Base-by-base conservation (phyloP, 30 jellyfish, hydroid and myxozoan species). In the Turritopsis rubra region DNA sequence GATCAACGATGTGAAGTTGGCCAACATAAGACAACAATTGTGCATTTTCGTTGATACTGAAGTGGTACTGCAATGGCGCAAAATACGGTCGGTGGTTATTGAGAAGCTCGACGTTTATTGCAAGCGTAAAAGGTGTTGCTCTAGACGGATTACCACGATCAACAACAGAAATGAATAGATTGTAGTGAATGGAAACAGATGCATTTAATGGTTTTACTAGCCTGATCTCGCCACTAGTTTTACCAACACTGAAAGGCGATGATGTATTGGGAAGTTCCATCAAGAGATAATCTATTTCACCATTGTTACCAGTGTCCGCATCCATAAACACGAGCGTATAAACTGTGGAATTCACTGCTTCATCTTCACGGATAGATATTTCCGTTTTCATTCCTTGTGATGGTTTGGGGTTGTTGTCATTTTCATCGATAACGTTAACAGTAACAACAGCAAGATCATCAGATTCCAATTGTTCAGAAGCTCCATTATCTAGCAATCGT, bases 11-110 rank as follows among this genome's bases (percentile, higher is more conserved):
- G 9, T 52, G 89, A 3, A 13, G 60, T 66, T 65, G 73, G 83
- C 31, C 91, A 21, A 92, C 86, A 29, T 18, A 81, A 21, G 93
- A 28, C 16, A 95, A 95, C 23, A 73, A 41, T 22, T 0, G 77
- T 19, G 75, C 78, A 30, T 83, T 88, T 78, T 92, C 98, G 29
- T 75, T 24, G 21, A 92, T 70, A n/a, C 70, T 68, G 17, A 75
- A 21, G 21, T 28, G 66, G 73, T 85, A 85, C 27, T 16, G 41
- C 0, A 7, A 21, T 7, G 89, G 88, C 71, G 52, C 27, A 30
- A 85, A 85, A 83, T 22, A 76, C 4, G 91, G 91, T 18, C 87
- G 52, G 21, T 26, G 52, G 23, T 23, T 66, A 25, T 28, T 72
- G 26, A 18, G 18, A 4, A 75, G 78, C 52, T 13, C n/a, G 28